phyloP scores from a whole-genome alignment of 2,888 invertebrate genomes.

The Drosophila barbarae region DNA sequence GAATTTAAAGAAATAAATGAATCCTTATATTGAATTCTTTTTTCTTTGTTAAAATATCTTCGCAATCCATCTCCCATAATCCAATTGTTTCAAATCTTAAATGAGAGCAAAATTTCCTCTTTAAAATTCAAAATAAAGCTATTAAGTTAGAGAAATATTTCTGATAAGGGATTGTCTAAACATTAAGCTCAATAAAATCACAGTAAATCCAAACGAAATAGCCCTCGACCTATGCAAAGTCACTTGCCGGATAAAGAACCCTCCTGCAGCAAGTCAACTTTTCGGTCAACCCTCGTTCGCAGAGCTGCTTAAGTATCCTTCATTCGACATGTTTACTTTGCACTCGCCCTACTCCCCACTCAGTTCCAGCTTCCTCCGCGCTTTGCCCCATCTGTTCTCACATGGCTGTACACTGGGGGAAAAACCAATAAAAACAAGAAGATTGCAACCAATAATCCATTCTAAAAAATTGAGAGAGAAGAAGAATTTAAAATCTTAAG shows the following conservation, averaged over 20 bases:
- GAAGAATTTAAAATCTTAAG: too few species aligned
- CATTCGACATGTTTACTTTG: conserved; percentile 48
- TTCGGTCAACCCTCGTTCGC: conserved; percentile 37
- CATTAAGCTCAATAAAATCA: not conserved
- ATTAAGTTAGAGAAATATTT: too few species aligned
- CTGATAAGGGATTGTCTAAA: too few species aligned
- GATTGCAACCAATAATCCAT: not conserved
- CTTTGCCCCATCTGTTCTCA: not conserved
- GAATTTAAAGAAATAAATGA: too few species aligned
- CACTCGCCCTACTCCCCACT: conserved; percentile 30
- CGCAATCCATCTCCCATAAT: too few species aligned
- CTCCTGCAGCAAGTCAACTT: conserved; percentile 12
- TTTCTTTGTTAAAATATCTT: too few species aligned
- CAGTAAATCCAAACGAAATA: conserved; percentile 19
- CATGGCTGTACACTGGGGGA: conserved; percentile 39
- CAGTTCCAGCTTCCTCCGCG: conserved; percentile 3
- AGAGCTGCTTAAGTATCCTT: conserved; percentile 40
- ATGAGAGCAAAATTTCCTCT: too few species aligned
- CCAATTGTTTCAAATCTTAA: too few species aligned
- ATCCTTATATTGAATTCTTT: too few species aligned
- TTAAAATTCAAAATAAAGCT: too few species aligned
- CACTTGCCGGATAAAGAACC: conserved; percentile 5
- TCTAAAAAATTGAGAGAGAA: too few species aligned
- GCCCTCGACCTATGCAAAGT: not conserved
- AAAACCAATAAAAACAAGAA: not conserved